Base-by-base conservation (phyloP, 2,888 invertebrate genomes). In the Polyploca ridens region DNA sequence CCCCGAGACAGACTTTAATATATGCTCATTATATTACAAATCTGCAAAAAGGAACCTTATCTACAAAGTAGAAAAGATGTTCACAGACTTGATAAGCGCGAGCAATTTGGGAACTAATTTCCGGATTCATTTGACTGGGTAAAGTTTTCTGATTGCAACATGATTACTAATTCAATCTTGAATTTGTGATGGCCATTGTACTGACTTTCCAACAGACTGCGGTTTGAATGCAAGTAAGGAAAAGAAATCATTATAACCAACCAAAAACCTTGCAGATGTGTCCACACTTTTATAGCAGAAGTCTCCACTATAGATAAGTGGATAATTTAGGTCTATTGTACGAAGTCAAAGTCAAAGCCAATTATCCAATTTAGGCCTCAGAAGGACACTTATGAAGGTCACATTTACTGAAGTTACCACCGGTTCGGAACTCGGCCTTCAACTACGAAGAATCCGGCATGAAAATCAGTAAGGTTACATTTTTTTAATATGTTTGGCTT, bases 1-100 rank as follows among this genome's bases (percentile, higher is more conserved):
- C 93, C 93, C 93, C 91, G 82, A 77, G 77, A 78, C 75, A 79
- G 77, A 70, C 61, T 70, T 41, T 41, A 69, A 69, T 84, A 2
- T 87, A 66, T 74, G 88, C 88, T 85, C 77, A 1, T 13, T n/a
- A 10, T 19, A 57, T 11, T 6, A 63, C 70, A 72, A 70, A 64
- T 67, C 66, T 64, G 71, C 49, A 62, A 14, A 6, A 44, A 3
- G 1, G 7, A 11, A 61, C 19, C 61, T 19, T 13, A 27, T 61
- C 61, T 41, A 41, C 41, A 14, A 16, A 41, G 54, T 61, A 61
- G 61, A 61, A 13, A 57, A 61, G 41, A 33, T 63, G 33, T 58
- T 27, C 27, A 63, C 69, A 66, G 63, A 64, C 58, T 69, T 44
- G 66, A 62, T 6, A 33, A 57, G 54, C 27, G 2, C 63, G 65